These are phyloP conservation scores for Capitella teleta DNA, from an alignment of 1,140 invertebrate genomes.

Conservation along the genomic window DNA sequence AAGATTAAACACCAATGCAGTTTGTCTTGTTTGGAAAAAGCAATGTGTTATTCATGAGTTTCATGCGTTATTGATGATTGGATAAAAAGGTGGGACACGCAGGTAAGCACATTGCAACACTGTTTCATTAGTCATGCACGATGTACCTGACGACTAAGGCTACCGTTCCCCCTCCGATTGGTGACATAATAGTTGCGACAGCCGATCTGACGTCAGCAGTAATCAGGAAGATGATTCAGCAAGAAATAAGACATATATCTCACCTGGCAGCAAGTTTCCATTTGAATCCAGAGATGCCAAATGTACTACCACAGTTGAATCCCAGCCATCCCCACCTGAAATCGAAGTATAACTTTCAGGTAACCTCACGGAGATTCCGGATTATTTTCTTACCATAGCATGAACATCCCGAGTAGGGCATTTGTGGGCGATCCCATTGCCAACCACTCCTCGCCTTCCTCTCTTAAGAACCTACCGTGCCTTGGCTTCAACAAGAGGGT, in stretches of 20 bases:
- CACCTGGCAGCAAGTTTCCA: slow-evolving; percentile 42
- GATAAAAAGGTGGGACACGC: too few relatives aligned
- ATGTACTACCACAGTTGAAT: slow-evolving; percentile 41
- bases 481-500: slow-evolving; percentile 8
- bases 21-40: too few relatives aligned
- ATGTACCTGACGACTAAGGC: slow-evolving; percentile 30
- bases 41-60: too few relatives aligned
- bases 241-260: neutral
- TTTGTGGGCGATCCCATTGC: slow-evolving; percentile 22
- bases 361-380: neutral
- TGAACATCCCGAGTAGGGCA: slow-evolving; percentile 21
- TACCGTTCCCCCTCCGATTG: slow-evolving; percentile 27
- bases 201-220: slow-evolving; percentile 19
- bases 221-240: neutral
- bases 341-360: slow-evolving; percentile 3
- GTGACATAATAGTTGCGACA: slow-evolving; percentile 26
- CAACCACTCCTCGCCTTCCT: neutral
- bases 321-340: slow-evolving; percentile 42
- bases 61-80: too few relatives aligned
- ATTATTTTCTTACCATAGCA: slow-evolving; percentile 14
- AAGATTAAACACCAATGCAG: too few relatives aligned
- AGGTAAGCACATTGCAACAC: too few relatives aligned
- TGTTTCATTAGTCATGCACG: too few relatives aligned
- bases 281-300: slow-evolving; percentile 35
- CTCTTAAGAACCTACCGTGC: slow-evolving; percentile 2